A percentile compares a stretch with the other conserved stretches of the same genome.
Evolutionary conservation across 2,113 vertebrate species (phyloP).

Genomic region (Dasyornis broadbenti): DNA sequence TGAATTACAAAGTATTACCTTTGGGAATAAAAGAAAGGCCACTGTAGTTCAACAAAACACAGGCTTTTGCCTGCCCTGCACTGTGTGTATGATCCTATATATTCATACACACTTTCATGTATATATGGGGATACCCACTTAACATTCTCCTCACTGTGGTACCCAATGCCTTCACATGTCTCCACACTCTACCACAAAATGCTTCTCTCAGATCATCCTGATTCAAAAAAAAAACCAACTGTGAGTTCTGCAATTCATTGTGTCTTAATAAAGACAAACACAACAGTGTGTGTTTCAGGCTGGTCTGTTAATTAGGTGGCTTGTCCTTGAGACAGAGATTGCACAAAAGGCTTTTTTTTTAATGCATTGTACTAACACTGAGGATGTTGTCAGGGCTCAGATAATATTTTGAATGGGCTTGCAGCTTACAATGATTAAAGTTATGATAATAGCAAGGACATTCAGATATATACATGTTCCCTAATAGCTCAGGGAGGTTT

Average conservation of each 20-base stretch:
- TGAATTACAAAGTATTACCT: not conserved
- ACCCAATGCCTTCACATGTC: not conserved
- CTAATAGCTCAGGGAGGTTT: slow-evolving; percentile 21
- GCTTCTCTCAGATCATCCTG: not conserved
- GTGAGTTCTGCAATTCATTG: not conserved
- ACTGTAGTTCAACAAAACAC: not conserved
- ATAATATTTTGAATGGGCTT: not conserved
- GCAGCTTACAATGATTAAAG: not conserved
- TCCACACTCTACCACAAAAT: not conserved
- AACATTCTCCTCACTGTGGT: no score
- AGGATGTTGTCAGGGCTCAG: not conserved
- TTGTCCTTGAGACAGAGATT: not conserved
- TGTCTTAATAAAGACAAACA: not conserved
- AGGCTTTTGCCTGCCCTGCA: not conserved
- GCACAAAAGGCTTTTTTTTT: not conserved
- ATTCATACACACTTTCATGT: not conserved
- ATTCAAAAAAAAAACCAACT: not conserved
- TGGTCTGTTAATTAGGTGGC: not conserved
- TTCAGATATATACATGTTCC: slow-evolving; percentile 13
- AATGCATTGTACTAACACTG: not conserved
- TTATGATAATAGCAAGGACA: slow-evolving; percentile 22
- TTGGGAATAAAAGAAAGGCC: not conserved
- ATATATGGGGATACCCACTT: rapidly evolving
- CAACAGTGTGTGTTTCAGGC: not conserved
- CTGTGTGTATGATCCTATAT: rapidly evolving